Base-by-base conservation (phyloP, 2,888 invertebrate species). In the Eristalinus sepulchralis region DNA sequence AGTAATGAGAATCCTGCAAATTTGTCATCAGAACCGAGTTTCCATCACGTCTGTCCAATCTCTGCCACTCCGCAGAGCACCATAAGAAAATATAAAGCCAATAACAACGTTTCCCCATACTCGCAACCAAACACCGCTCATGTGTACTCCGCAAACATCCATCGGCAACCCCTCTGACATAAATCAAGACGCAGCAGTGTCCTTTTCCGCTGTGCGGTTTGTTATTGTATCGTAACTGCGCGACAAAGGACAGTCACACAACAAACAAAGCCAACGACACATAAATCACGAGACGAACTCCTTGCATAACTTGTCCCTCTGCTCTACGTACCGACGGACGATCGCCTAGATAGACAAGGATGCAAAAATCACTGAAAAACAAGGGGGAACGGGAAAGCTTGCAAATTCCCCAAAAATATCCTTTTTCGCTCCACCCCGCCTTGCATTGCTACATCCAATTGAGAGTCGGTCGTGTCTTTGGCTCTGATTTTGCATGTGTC, bases 251-350 rank as follows among this genome's bases (percentile, higher is more conserved):
- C 73, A 75, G 66, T 83, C 75, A 75, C 75, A 79, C 70, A 70
- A 64, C 70, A 76, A 84, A 83, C 68, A 73, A 75, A 73, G 63
- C 68, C 53, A 79, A 60, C 33, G 24, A 31, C 34, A 66, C 71
- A 81, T 85, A 85, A 85, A 82, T 85, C 85, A 85, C 80, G 55
- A 57, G 71, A 68, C 81, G 64, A 81, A 73, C 64, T 81, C 77
- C 73, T 77, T 73, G 77, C 81, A 82, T 85, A 85, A 77, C 72
- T 39, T 81, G 27, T 27, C 27, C 27, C 27, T 5, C 27, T 27
- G 55, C 59, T 77, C 71, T 36, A 36, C 39, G 60, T 57, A 67
- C 71, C 57, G 27, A 2, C 27, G 79, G 24, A 57, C 24, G 24
- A 10, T 4, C 57, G 24, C 22, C 33, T 0, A 57, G 17, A 75